A percentile compares a stretch with the other conserved stretches of the same genome.
Conservation (phyloP, 2,797 vertebrate genomes). For the Gymnothorax javanicus region DNA sequence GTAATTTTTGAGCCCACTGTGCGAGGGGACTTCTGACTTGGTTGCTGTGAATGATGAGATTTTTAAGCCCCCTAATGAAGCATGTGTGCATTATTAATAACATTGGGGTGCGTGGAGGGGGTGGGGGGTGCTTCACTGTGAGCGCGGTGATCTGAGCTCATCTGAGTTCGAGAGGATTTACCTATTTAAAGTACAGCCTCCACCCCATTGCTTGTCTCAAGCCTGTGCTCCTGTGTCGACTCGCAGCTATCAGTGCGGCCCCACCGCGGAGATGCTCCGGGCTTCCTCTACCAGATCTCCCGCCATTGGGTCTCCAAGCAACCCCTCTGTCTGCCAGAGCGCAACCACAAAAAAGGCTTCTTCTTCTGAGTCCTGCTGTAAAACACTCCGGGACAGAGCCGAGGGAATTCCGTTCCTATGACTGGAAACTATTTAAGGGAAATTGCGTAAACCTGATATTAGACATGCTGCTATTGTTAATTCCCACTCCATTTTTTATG, state of each 20-base stretch:
- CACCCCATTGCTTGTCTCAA: neutral
- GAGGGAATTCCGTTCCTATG: neutral
- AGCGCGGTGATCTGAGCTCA: constrained; percentile 12
- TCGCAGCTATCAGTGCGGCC: constrained; percentile 31
- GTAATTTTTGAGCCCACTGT: neutral
- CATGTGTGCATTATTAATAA: constrained; percentile 20
- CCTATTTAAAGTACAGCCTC: neutral
- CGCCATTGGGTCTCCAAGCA: constrained; percentile 30
- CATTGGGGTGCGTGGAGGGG: neutral
- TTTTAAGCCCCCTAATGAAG: neutral
- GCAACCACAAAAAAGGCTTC: constrained; percentile 20
- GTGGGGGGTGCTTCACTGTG: neutral
- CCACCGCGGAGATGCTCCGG: constrained; percentile 15
- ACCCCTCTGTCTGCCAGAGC: constrained; percentile 26
- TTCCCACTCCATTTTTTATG: neutral
- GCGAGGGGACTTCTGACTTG: neutral
- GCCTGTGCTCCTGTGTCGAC: constrained; percentile 13
- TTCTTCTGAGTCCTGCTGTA: constrained; percentile 30
- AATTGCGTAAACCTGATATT: neutral
- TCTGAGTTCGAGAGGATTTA: constrained; percentile 14
- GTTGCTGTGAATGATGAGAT: constrained; percentile 5
- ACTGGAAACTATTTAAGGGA: constrained; percentile 5
- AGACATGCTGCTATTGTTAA: neutral
- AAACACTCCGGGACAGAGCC: neutral
- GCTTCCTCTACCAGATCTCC: constrained; percentile 40